Evolutionary conservation across 2,888 invertebrate genomes (phyloP), one percentile per base, ranked within the genome.

Genomic region (Lasioglossum vierecki): DNA sequence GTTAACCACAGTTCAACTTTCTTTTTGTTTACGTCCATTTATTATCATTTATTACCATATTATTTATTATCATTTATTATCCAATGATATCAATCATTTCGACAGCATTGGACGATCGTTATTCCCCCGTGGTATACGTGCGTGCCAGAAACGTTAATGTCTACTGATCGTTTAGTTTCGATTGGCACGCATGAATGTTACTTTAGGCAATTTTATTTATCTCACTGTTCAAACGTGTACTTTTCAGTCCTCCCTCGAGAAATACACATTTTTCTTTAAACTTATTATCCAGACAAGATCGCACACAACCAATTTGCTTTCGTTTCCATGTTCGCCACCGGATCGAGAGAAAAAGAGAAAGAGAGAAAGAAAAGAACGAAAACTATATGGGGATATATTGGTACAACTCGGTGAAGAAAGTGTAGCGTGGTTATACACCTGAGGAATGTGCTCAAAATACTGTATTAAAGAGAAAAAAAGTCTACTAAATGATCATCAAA

Each of bases 371-470:
- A 4, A 49, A 6, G 6, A 63, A 63, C 63, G 63, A 46, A 70
- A 77, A 74, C 83, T 74, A 22, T 9, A 83, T 81, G 83, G 83
- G 83, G 78, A 87, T 89, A 92, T 94, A 94, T 94, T 94, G 94
- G 94, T 94, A 94, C 94, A 94, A 94, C 94, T 94, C 94, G 92
- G 92, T 92, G 93, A 94, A 93, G 94, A 93, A 94, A 94, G 94
- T 94, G 94, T 94, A 94, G 93, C 94, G 93, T 94, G 94, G 94
- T 94, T 94, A 94, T 94, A 94, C 93, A 94, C 94, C 93, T 93
- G 93, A 94, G 94, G 93, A 93, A 94, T 93, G 94, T 94, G 94
- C 94, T 95, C 93, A 95, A 94, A 94, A 94, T 93, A 94, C 93
- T 94, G 93, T 94, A 94, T 94, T 93, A 93, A 93, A 92, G 91